Percentiles rank a stretch among this genome's conserved stretches.
Evolutionary conservation across 2,888 invertebrate genomes (phyloP).

Genomic region (Tipula lateralis): DNA sequence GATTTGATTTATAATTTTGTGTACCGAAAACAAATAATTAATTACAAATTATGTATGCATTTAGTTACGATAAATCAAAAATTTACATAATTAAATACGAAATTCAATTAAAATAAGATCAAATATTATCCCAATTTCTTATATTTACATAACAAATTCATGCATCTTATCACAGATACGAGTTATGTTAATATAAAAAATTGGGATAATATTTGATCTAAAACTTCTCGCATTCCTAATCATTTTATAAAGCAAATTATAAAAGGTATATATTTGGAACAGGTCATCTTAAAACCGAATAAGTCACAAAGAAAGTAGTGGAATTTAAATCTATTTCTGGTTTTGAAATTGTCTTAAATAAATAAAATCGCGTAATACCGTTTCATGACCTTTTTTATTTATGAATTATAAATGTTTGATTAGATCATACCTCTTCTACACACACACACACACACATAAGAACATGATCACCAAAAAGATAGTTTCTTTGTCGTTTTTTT

Average conservation of each 20-base stretch:
- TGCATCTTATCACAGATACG: too few relatives aligned
- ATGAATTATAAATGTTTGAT: neutral
- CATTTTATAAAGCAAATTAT: too few relatives aligned
- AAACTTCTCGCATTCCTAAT: neutral
- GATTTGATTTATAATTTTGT: neutral
- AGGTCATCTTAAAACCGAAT: neutral
- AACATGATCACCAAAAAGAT: neutral
- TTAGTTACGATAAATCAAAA: too few relatives aligned
- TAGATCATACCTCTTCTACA: neutral
- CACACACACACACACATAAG: neutral
- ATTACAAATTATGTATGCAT: too few relatives aligned
- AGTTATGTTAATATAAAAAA: neutral
- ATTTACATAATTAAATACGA: too few relatives aligned
- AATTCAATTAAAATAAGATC: neutral
- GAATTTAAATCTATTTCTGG: neutral
- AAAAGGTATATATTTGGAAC: neutral
- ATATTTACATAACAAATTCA: too few relatives aligned
- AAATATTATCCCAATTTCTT: too few relatives aligned
- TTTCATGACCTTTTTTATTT: neutral
- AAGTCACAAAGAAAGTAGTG: neutral
- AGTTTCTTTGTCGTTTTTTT: neutral
- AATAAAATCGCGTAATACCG: neutral
- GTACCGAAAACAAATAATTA: too few relatives aligned
- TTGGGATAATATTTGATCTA: neutral
- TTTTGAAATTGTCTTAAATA: neutral